Conservation (phyloP, 1,140 invertebrate genomes). For the Dendroctonus valens region DNA sequence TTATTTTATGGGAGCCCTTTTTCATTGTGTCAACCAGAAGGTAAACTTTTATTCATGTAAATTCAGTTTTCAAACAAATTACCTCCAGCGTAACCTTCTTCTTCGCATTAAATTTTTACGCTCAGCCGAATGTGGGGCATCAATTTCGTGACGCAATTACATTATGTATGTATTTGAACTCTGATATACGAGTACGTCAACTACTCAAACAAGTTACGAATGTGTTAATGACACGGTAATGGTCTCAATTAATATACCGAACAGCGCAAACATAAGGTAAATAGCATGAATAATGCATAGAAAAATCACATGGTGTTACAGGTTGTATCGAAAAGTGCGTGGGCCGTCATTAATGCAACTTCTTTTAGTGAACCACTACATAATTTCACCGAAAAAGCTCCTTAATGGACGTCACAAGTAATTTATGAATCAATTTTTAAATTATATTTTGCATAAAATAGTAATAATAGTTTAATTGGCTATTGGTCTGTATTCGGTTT, state of each 20-base stretch:
- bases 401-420: conserved; percentile 20
- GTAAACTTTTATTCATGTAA: too few species aligned
- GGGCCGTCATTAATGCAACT: conserved; percentile 23
- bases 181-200: too few species aligned
- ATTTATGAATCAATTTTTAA: conserved; percentile 21
- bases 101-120: too few species aligned
- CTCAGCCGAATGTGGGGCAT: too few species aligned
- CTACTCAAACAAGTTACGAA: too few species aligned
- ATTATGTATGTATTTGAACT: too few species aligned
- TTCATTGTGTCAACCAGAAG: too few species aligned
- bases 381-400: conserved; percentile 21
- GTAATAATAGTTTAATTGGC: conserved; percentile 23
- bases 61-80: too few species aligned
- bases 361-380: conserved; percentile 24
- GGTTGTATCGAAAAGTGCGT: conserved; percentile 13
- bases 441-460: conserved; percentile 22
- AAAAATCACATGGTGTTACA: conserved; percentile 7
- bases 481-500: conserved; percentile 9
- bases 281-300: conserved; percentile 16
- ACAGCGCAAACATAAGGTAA: conserved; percentile 3
- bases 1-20: too few species aligned
- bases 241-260: conserved; percentile 2
- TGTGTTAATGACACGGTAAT: conserved; percentile 1
- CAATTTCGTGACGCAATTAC: too few species aligned
- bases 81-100: too few species aligned